Conservation (phyloP, 2,113 vertebrate genomes). For the Collichthys lucidus region DNA sequence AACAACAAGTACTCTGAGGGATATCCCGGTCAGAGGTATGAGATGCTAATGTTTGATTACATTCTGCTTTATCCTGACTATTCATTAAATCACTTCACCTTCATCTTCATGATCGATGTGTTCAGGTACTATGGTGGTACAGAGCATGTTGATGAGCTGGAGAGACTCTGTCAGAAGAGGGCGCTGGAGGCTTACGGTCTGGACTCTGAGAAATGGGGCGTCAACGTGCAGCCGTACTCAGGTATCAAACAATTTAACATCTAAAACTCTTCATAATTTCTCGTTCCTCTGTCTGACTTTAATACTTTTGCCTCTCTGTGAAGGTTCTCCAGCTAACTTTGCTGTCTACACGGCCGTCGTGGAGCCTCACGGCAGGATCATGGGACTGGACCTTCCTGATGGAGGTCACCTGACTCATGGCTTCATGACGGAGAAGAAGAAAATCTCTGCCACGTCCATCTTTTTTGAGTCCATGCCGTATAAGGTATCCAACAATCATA, state of each 20-base stretch:
- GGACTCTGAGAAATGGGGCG: slow-evolving; percentile 91
- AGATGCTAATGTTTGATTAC: not conserved
- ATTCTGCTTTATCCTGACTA: not conserved
- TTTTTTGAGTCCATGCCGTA: slow-evolving; percentile 99
- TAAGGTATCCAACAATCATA: slow-evolving; percentile 85
- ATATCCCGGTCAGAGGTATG: slow-evolving; percentile 95
- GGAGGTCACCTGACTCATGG: slow-evolving; percentile 97
- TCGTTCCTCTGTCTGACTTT: not conserved
- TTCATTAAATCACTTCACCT: not conserved
- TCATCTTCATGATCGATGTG: not conserved
- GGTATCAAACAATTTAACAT: slow-evolving; percentile 80
- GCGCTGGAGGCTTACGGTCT: slow-evolving; percentile 89
- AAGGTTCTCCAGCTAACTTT: slow-evolving; percentile 96
- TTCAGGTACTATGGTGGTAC: slow-evolving; percentile 95
- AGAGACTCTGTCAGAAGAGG: slow-evolving; percentile 94
- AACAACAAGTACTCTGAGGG: slow-evolving; percentile 99
- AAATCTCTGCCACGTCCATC: slow-evolving; percentile 95
- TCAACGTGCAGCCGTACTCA: slow-evolving; percentile 98
- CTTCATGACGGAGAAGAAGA: slow-evolving; percentile 99
- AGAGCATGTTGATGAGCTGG: slow-evolving; percentile 93
- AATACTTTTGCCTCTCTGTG: not conserved
- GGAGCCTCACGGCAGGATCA: slow-evolving; percentile 96
- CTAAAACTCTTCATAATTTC: not conserved
- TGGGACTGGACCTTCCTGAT: slow-evolving; percentile 97
- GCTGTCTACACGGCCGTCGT: slow-evolving; percentile 94